Base-by-base conservation (phyloP, 2,113 vertebrate genomes). In the Vulpes vulpes region DNA sequence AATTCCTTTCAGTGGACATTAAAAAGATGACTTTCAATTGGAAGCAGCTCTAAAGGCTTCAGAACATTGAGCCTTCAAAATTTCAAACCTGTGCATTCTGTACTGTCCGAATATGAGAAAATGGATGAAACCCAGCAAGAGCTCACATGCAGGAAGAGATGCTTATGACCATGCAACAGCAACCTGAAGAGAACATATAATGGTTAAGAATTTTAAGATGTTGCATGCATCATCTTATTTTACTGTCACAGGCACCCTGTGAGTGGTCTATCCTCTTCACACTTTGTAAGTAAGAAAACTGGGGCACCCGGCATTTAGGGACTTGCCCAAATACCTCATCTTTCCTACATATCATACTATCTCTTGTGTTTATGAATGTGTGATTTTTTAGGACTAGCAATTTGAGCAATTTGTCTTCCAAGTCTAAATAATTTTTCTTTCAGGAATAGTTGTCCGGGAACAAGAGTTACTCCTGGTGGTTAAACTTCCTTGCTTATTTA, bases 11-110 rank as follows among this genome's bases (percentile, higher is more conserved):
- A 64, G 79, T 93, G 90, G 67, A 95, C 82, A 95, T 96, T 97
- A 95, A 97, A 96, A 95, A 93, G 95, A 97, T 91, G 95, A 71
- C 81, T 95, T 96, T 92, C 62, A 87, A 27, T 93, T 95, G 95
- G 85, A 97, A 96, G 71, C 83, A 92, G 86, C 91, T 97, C 87
- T 84, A 93, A 93, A 93, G 86, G 51, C 27, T 67, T 65, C 81
- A 43, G 64, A 43, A 83, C 93, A 60, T 51, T 64, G 30, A 95
- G 65, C 92, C 69, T 80, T 84, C 73, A 91, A 20, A 96, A 94
- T 94, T 97, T 85, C 55, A 87, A 91, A 96, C 49, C 87, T 71
- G 43, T 73, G 73, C 27, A 32, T 83, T 88, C n/a, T 55, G 11
- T 23, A 19, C 17, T 49, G 35, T 65, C 27, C 57, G 49, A 71